These are phyloP conservation scores for Nomia melanderi DNA, from an alignment of 1,140 invertebrate species.

Conservation along the genomic window DNA sequence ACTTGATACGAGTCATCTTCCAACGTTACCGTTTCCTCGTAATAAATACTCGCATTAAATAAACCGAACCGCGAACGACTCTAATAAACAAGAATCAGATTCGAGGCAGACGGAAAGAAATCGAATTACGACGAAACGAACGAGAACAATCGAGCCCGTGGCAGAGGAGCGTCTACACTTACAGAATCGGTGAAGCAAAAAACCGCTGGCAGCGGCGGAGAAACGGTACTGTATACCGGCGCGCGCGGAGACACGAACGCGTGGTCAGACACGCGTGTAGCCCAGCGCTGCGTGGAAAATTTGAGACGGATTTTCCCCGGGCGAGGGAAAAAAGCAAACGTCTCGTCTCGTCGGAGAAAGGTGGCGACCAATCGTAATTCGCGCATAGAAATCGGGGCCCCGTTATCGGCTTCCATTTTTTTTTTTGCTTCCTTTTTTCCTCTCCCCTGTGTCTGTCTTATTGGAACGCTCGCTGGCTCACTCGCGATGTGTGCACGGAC, in stretches of 20 bases:
- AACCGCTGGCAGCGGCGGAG: not conserved
- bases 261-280: not conserved
- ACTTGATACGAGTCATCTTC: no score
- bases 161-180: no score
- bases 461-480: not conserved
- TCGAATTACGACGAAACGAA: no score
- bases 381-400: not conserved
- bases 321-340: conserved; percentile 1
- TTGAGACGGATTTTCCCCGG: not conserved
- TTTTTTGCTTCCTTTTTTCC: not conserved
- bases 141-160: no score
- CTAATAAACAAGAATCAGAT: no score
- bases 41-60: no score
- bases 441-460: not conserved
- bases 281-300: not conserved
- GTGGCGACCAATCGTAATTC: not conserved
- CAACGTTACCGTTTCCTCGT: no score
- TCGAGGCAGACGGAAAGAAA: no score
- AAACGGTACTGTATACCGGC: not conserved
- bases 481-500: not conserved
- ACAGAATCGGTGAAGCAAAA: no score
- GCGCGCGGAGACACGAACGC: not conserved
- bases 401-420: not conserved
- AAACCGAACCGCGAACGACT: no score
- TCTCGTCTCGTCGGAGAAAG: conserved; percentile 10